Base-by-base conservation (phyloP, 2,113 vertebrate genomes). In the Rhinichthys klamathensis region DNA sequence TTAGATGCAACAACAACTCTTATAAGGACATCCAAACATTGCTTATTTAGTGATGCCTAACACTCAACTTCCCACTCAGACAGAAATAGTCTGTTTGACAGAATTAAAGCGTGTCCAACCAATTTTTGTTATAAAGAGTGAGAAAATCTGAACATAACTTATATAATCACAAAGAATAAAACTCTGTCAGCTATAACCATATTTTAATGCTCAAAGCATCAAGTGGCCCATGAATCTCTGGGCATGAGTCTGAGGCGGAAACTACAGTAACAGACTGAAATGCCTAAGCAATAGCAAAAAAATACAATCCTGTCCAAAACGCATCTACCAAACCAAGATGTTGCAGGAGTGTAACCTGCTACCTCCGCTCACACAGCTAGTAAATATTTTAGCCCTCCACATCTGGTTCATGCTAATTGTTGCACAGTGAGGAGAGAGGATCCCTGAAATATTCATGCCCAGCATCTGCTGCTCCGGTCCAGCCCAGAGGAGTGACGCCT, bases 321-420 rank as follows among this genome's bases (percentile, higher is more conserved):
- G 11, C 23, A 73, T 75, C 73, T 27, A 51, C 9, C 12, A 2
- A 65, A 65, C 25, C 61, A 67, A 65, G 16, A 32, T 2, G n/a
- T 18, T 5, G 41, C 61, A 81, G 18, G 41, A 44, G 6, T 61
- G 76, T 87, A 90, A 84, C 88, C 89, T 85, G 89, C 91, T 89
- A 89, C 80, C 90, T 83, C 89, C 83, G 35, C 85, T 76, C 87
- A 85, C 82, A 82, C 85, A 82, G 89, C 79, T 92, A 93, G 93
- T 95, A 94, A 95, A 95, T 95, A 95, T 95, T 95, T 95, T 91
- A 95, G 90, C 91, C 90, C 92, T 90, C 91, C 91, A 94, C 94
- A 95, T 95, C 93, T 95, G 94, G 94, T 91, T 92, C 92, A 94
- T 93, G 94, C 94, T 94, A 94, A 95, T 93, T 90, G 93, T 92